Evolutionary conservation across 2,113 vertebrate species (phyloP).

Genomic region (Puntigrus tetrazona): DNA sequence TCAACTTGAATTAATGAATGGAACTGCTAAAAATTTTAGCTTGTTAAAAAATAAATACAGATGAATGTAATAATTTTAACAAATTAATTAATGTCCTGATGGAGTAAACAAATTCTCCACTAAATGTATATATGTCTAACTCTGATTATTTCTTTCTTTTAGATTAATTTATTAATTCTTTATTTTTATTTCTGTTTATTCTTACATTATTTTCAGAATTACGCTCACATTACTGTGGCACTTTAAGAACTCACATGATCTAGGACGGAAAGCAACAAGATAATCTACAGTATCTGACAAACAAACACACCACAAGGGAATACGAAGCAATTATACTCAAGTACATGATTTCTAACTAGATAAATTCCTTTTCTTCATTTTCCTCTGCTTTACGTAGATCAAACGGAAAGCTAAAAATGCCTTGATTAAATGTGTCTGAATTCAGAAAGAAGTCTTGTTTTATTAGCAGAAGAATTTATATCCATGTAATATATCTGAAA

Average conservation of each 20-base stretch:
- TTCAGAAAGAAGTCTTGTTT: neutral
- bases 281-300: constrained; percentile 20
- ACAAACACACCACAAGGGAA: constrained; percentile 37
- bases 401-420: neutral
- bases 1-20: neutral
- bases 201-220: neutral
- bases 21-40: neutral
- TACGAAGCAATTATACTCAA: constrained; percentile 48
- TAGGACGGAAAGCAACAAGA: constrained; percentile 26
- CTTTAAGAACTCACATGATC: neutral
- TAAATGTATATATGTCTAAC: neutral
- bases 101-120: neutral
- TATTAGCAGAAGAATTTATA: neutral
- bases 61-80: neutral
- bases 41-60: neutral
- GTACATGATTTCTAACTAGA: constrained; percentile 43
- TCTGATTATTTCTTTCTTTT: neutral
- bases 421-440: neutral
- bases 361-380: constrained; percentile 50
- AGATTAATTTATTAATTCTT: neutral
- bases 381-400: neutral
- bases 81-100: neutral
- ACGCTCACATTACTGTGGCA: neutral
- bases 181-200: neutral
- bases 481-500: neutral